phyloP scores from a whole-genome alignment of 2,113 vertebrate genomes.

The Prunella fulvescens region DNA sequence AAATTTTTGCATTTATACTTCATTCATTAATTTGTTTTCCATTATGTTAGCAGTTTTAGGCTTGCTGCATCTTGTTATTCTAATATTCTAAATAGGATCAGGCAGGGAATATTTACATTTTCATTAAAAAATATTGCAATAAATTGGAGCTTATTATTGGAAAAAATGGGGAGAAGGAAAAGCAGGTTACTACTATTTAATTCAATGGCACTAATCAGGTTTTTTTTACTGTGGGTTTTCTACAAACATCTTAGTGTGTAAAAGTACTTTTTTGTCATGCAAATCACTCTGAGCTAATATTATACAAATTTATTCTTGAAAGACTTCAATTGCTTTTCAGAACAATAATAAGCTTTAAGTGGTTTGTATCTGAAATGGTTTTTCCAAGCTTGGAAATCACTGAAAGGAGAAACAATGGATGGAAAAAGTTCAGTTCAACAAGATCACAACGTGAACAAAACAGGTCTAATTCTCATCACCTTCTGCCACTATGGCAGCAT shows the following conservation, averaged over 20 bases:
- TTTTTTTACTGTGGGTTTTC: neutral
- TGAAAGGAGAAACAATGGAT: neutral
- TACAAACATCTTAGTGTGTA: neutral
- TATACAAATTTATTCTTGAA: slow-evolving; percentile 50
- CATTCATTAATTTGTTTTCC: neutral
- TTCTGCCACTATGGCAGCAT: accelerated
- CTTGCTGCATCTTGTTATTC: neutral
- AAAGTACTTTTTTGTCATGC: slow-evolving; percentile 46
- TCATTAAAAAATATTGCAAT: slow-evolving; percentile 14
- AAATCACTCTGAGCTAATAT: slow-evolving; percentile 39
- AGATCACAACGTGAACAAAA: neutral
- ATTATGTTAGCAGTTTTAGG: neutral
- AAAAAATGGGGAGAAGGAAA: neutral
- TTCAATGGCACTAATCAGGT: neutral
- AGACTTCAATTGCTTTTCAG: slow-evolving; percentile 10
- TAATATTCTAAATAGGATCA: neutral
- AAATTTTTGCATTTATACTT: neutral
- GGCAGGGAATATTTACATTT: slow-evolving; percentile 14
- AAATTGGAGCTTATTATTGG: neutral
- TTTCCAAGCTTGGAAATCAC: neutral
- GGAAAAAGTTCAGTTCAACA: neutral
- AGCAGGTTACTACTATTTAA: neutral
- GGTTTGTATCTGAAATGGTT: neutral
- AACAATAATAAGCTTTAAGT: slow-evolving; percentile 8
- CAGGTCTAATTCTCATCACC: neutral